Percentiles rank a stretch among this genome's conserved stretches.
Conservation (phyloP, 2,113 vertebrate species). For the Bolborhynchus lineola region DNA sequence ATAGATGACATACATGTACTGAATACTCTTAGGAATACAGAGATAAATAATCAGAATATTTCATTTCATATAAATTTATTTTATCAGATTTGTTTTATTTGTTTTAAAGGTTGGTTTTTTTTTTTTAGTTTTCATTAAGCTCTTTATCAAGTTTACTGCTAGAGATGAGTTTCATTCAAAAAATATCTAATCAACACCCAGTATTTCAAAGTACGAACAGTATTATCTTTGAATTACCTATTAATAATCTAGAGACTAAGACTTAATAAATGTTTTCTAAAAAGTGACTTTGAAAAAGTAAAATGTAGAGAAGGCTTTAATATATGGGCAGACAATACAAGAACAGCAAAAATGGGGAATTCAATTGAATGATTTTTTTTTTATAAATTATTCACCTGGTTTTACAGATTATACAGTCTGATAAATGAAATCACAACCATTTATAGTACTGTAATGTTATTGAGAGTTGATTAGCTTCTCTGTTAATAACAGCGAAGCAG, state of each 20-base stretch:
- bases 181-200: background rate
- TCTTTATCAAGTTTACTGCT: background rate
- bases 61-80: background rate
- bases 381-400: background rate
- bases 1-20: background rate
- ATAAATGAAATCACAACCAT: background rate
- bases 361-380: background rate
- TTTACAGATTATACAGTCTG: background rate
- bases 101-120: background rate
- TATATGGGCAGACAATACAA: background rate
- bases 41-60: background rate
- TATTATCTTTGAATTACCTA: background rate
- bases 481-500: background rate
- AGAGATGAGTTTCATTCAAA: background rate
- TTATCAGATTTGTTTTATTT: too few species aligned
- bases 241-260: background rate
- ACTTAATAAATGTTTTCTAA: background rate
- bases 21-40: background rate
- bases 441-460: background rate
- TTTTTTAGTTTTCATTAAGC: background rate
- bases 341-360: background rate
- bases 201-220: background rate
- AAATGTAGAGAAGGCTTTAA: background rate
- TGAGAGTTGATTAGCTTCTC: background rate
- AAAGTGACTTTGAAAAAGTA: background rate